Evolutionary conservation across 2,888 invertebrate species (phyloP).

Genomic region (Sabellastarte sp.): DNA sequence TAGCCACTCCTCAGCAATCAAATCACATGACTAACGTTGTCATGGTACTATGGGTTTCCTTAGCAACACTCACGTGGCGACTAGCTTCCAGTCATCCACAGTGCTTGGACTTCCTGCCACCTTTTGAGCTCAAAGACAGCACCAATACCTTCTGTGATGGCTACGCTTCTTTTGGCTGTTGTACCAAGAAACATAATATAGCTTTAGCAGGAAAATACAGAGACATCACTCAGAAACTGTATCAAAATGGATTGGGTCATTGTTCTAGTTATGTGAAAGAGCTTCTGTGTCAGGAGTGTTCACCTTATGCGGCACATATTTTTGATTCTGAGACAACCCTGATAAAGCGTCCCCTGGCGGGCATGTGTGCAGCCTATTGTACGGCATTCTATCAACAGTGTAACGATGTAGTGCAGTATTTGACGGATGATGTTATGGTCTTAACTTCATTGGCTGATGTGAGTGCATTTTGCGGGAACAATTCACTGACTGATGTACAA

Average conservation of each 20-base stretch:
- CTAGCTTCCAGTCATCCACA: conserved; percentile 1
- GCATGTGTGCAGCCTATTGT: background rate
- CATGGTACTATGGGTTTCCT: too few species aligned
- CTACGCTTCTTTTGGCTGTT: background rate
- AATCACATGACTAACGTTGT: too few species aligned
- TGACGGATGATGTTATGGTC: background rate
- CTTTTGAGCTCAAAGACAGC: background rate
- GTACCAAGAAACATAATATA: background rate
- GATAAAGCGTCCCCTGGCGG: background rate
- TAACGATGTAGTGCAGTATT: background rate
- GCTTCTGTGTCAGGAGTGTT: background rate
- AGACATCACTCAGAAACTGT: background rate
- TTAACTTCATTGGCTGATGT: background rate
- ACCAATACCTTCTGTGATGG: background rate
- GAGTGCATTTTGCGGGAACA: background rate
- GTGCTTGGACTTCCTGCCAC: background rate
- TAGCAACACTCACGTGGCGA: too few species aligned
- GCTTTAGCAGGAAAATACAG: background rate
- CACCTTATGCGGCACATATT: background rate
- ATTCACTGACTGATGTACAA: background rate
- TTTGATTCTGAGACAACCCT: background rate
- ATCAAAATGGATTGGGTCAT: background rate
- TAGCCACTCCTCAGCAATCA: too few species aligned
- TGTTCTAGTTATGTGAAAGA: background rate
- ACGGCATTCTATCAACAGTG: background rate